Evolutionary conservation across 1,140 invertebrate genomes (phyloP).

Genomic region (Drosophila nigromelanica): DNA sequence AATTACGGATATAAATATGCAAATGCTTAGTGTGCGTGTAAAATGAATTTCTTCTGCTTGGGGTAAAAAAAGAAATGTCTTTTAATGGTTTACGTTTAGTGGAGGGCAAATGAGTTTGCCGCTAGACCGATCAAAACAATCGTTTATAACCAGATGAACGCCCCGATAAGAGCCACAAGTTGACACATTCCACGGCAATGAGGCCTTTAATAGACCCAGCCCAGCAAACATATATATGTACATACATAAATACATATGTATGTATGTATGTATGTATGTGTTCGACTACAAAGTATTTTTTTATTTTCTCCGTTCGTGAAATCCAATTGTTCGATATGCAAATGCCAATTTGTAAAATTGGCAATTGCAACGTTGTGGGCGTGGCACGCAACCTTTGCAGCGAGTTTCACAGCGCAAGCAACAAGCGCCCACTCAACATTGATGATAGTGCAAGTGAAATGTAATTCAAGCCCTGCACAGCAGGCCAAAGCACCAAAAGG

Average conservation of each 20-base stretch:
- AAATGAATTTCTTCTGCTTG: constrained; percentile 22
- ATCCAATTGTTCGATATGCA: constrained; percentile 43
- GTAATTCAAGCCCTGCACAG: constrained; percentile 59
- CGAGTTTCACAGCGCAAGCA: too few relatives aligned
- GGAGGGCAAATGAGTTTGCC: constrained; percentile 58
- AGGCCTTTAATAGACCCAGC: constrained; percentile 34
- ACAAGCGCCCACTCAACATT: constrained; percentile 51
- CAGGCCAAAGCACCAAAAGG: neutral
- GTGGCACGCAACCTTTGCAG: constrained; percentile 48
- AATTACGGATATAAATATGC: constrained; percentile 2
- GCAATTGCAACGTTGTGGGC: constrained; percentile 45
- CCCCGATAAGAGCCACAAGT: constrained; percentile 31
- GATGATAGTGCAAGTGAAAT: constrained; percentile 42
- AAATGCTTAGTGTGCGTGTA: constrained; percentile 44
- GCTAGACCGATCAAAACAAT: constrained; percentile 61
- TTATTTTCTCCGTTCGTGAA: neutral
- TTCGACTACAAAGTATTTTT: constrained; percentile 21
- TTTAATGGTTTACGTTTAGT: constrained; percentile 57
- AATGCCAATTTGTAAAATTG: constrained; percentile 61
- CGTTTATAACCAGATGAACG: constrained; percentile 60
- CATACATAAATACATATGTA: too few relatives aligned
- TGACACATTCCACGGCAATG: constrained; percentile 47
- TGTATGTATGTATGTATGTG: neutral
- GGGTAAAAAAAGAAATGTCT: constrained; percentile 26
- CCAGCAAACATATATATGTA: neutral